Conservation (phyloP, 2,797 vertebrate genomes). For the Valencia hispanica region DNA sequence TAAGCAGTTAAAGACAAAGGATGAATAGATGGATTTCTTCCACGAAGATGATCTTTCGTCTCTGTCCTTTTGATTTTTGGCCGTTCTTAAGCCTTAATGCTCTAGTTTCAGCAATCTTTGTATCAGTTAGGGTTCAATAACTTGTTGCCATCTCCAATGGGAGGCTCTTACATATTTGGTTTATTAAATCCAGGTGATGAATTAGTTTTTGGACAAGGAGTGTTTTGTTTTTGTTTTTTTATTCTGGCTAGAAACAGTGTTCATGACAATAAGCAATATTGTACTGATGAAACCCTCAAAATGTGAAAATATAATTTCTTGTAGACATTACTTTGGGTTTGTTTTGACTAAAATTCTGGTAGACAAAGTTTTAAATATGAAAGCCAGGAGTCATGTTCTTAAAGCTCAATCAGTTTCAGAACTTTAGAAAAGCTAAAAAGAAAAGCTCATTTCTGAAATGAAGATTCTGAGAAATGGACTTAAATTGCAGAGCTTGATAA, state of each 20-base stretch:
- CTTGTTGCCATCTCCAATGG: too few species aligned
- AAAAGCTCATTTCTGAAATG: not conserved
- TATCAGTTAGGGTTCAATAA: too few species aligned
- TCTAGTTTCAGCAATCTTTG: too few species aligned
- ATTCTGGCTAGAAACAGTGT: not conserved
- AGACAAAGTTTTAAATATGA: not conserved
- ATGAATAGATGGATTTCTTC: too few species aligned
- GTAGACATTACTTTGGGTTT: not conserved
- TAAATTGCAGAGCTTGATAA: not conserved
- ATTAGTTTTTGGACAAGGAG: not conserved
- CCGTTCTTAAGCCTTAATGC: too few species aligned
- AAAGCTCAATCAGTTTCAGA: not conserved
- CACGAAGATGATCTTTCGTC: too few species aligned
- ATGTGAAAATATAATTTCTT: not conserved
- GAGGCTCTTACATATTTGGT: not conserved
- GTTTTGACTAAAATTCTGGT: not conserved
- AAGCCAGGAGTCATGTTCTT: not conserved
- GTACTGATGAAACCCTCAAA: not conserved
- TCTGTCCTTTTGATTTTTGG: too few species aligned
- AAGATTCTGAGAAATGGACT: not conserved
- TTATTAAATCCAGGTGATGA: not conserved
- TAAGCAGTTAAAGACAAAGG: too few species aligned
- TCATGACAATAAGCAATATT: not conserved
- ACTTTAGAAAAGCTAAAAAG: not conserved
- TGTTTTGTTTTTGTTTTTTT: not conserved